Evolutionary conservation across 2,888 invertebrate species (phyloP), one percentile per base, ranked within the genome.

Genomic region (Dinocampus coccinellae): DNA sequence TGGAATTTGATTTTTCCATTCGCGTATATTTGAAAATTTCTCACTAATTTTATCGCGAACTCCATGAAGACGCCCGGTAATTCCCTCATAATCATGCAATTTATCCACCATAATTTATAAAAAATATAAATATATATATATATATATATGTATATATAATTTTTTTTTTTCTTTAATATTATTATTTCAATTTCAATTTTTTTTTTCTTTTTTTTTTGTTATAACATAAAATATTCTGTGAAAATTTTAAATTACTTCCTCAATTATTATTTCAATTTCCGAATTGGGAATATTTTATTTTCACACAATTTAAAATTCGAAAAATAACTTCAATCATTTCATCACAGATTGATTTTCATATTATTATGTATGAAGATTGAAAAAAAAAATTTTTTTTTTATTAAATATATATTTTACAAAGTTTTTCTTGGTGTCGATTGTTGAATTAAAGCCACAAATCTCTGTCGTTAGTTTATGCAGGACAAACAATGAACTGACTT

Each of bases 61-160:
- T 22, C 90, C 90, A 82, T 95, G 95, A 33, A 93, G 84, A 26
- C 93, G 90, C 7, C 95, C 95, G 1, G 92, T 87, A 65, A 92
- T 88, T 0, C 95, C 95, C 84, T 94, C 93, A 84, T 95, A 95
- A 79, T 94, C 93, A 81, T 94, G 91, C 67, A 95, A 87, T 85
- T 95, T 95, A 77, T 95, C 94, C 82, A 92, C 92, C 92, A 92
- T 93, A 77, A 78, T 85, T 47, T 61, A n/a, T 53, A n/a, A n/a
- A n/a, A n/a, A n/a, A n/a, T n/a, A n/a, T n/a, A n/a, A n/a, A n/a
- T n/a, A n/a, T n/a, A n/a, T n/a, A n/a, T n/a, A n/a, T n/a, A n/a
- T n/a, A n/a, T n/a, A n/a, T n/a, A n/a, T n/a, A n/a, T n/a, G n/a
- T n/a, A n/a, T n/a, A n/a, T n/a, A n/a, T n/a, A n/a, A n/a, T n/a